Percentiles rank a stretch among this genome's conserved stretches.
Conservation (phyloP, 2,113 vertebrate genomes). For the Heloderma charlesbogerti region DNA sequence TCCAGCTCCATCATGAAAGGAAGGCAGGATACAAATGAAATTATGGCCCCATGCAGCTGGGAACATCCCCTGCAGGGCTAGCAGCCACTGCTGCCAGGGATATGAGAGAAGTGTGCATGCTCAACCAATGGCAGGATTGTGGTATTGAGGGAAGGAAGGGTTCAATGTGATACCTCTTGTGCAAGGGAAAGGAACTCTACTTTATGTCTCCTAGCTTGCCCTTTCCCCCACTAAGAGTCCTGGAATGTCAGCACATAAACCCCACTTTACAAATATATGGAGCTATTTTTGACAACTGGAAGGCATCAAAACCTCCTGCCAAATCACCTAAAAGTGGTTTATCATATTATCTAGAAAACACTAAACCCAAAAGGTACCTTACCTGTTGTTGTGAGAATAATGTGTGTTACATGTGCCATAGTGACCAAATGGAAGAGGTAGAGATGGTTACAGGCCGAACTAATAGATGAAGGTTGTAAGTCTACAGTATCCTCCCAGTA, state of each 20-base stretch:
- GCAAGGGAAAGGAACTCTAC: neutral
- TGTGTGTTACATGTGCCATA: slow-evolving; percentile 92
- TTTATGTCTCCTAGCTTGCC: neutral
- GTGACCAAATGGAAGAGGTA: slow-evolving; percentile 94
- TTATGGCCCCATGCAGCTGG: no score
- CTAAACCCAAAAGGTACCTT: slow-evolving; percentile 26
- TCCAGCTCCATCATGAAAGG: no score
- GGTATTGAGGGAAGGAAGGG: neutral
- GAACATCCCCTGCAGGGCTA: no score
- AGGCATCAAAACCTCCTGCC: neutral
- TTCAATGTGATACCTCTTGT: neutral
- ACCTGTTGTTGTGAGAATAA: slow-evolving; percentile 86
- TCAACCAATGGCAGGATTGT: neutral
- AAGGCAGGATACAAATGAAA: no score
- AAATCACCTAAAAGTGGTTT: neutral
- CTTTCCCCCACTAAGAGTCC: neutral
- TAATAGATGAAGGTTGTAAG: slow-evolving; percentile 90
- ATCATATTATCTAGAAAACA: neutral
- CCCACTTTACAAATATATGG: neutral
- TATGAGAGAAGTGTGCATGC: neutral
- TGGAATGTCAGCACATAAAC: neutral
- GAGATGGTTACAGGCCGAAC: slow-evolving; percentile 92
- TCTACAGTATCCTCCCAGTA: slow-evolving; percentile 94
- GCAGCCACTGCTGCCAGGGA: neutral
- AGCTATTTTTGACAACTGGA: neutral